Evolutionary conservation across 2,797 vertebrate genomes (phyloP), one percentile per base, ranked within the genome.

Genomic region (Hylomyscus alleni): DNA sequence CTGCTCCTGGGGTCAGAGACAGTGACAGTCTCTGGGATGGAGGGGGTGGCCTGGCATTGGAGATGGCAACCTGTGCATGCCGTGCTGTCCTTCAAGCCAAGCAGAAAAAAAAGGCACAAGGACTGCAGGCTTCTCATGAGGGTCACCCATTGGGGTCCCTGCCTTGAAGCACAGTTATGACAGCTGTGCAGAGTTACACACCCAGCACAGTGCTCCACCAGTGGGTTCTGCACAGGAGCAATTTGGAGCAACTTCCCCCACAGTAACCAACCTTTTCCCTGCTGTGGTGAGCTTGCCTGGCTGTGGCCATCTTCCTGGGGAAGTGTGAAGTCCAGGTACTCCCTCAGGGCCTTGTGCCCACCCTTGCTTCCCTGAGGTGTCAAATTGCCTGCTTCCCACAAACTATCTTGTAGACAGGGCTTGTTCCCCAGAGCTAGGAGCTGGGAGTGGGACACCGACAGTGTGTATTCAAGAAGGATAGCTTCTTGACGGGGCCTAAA

Each of bases 21-120:
- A 26, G 24, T 97, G 97, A 96, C 76, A 96, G 93, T 94, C 97
- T 90, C 95, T 96, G 97, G 98, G 96, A 98, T 96, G 98, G 98
- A 98, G 44, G 94, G 97, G 96, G 94, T 85, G 92, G 97, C 96
- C 97, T 95, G 98, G 98, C 98, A 95, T 78, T 44, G 58, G 97
- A 96, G 97, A 89, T 95, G 97, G 97, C 97, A 95, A 97, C 95
- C 93, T 97, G 98, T 98, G 97, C 83, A 76, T 91, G 97, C 97
- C 97, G 91, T 76, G 93, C 90, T 82, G 81, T 20, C 15, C 96
- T 98, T 85, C 73, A 97, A 97, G 98, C 97, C 98, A 97, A 96
- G 98, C 97, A 96, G 93, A 90, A 94, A 85, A 85, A 92, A 67
- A 29, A 93, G 93, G 67, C 81, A 69, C 73, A 96, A 90, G 97